Conservation (phyloP, 2,888 invertebrate genomes). For the Ditula angustiorana region DNA sequence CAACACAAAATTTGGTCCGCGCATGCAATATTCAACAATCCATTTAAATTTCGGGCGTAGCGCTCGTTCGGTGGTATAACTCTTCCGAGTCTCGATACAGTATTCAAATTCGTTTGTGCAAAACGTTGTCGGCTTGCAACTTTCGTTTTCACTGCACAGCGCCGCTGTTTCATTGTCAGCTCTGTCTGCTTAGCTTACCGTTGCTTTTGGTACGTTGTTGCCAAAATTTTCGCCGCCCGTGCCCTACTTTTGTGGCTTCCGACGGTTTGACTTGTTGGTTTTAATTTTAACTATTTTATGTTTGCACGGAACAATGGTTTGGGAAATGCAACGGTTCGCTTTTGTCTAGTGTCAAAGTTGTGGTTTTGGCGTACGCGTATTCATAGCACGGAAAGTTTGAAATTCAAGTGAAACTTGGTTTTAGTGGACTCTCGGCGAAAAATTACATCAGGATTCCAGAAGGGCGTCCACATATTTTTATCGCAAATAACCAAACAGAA, state of each 20-base stretch:
- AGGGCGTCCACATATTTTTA: too few relatives aligned
- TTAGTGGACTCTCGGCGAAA: too few relatives aligned
- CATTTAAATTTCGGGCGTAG: conserved; percentile 28
- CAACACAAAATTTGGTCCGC: conserved; percentile 30
- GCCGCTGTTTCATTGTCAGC: conserved; percentile 48
- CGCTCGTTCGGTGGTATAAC: conserved; percentile 19
- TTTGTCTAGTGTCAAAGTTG: not conserved
- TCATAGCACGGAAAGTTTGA: too few relatives aligned
- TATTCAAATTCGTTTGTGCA: conserved; percentile 82
- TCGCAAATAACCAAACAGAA: too few relatives aligned
- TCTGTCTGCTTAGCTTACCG: conserved; percentile 51
- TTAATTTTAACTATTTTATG: conserved; percentile 77
- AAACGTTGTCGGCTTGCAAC: conserved; percentile 71
- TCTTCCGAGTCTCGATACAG: conserved; percentile 46
- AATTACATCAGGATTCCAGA: too few relatives aligned
- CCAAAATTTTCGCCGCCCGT: conserved; percentile 75
- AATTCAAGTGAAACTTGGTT: too few relatives aligned
- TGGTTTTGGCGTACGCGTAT: not conserved
- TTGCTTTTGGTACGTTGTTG: conserved; percentile 49
- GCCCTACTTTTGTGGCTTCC: conserved; percentile 76
- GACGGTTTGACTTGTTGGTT: conserved; percentile 73
- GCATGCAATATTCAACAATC: conserved; percentile 33
- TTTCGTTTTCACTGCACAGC: conserved; percentile 75
- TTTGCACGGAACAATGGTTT: conserved; percentile 49
- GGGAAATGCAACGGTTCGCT: conserved; percentile 29